Percentiles rank a stretch among this genome's conserved stretches.
phyloP scores from a whole-genome alignment of 1,140 invertebrate genomes.

The Diachasma alloeum region DNA sequence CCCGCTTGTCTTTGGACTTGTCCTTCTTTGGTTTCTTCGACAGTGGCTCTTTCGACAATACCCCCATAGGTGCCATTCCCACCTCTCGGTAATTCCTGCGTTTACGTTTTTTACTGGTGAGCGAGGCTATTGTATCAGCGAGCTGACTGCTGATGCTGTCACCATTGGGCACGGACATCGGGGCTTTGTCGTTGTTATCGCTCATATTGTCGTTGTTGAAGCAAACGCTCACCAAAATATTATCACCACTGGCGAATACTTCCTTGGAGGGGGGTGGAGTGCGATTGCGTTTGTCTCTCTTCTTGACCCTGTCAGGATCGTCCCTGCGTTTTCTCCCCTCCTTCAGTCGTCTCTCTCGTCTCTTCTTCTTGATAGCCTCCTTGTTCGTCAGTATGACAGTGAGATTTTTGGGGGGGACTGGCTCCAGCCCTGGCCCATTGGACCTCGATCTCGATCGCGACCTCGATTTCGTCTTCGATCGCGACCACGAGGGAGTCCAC shows the following conservation, averaged over 20 bases:
- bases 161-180: neutral
- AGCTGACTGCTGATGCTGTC: conserved; percentile 39
- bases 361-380: conserved; percentile 67
- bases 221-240: conserved; percentile 90
- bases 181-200: conserved; percentile 9
- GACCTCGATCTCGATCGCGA: conserved; percentile 43
- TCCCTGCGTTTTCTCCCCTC: conserved; percentile 56
- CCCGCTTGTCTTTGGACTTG: conserved; percentile 61
- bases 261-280: conserved; percentile 80
- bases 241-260: conserved; percentile 90
- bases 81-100: conserved; percentile 42
- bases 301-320: conserved; percentile 64
- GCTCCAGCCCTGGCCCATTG: neutral
- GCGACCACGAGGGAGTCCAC: conserved; percentile 63
- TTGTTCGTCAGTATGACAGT: conserved; percentile 68
- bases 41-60: conserved; percentile 44
- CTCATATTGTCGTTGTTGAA: conserved; percentile 79
- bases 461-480: conserved; percentile 64
- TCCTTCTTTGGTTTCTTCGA: conserved; percentile 62
- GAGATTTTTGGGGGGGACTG: conserved; percentile 60
- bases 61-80: neutral
- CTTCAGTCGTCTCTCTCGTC: conserved; percentile 63
- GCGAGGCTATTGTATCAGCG: conserved; percentile 61
- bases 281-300: conserved; percentile 62
- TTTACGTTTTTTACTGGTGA: conserved; percentile 54